phyloP scores from a whole-genome alignment of 2,113 vertebrate genomes.

The Enhydra lutris region DNA sequence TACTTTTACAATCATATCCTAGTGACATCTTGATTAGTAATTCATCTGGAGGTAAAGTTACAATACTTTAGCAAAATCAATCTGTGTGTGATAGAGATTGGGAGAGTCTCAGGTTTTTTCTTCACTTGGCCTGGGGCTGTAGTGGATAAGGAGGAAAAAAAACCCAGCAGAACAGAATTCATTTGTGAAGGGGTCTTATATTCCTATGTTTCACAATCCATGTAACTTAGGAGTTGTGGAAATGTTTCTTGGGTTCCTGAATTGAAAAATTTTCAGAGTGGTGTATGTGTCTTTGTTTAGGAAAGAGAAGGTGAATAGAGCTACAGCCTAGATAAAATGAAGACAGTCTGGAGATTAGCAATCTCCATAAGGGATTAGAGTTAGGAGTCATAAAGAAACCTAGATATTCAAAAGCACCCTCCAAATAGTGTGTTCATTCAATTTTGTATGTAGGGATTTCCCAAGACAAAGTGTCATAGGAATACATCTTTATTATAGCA shows the following conservation, averaged over 20 bases:
- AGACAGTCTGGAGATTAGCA: not conserved
- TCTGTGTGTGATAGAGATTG: not conserved
- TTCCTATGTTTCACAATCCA: not conserved
- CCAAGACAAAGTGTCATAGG: not conserved
- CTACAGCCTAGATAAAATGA: not conserved
- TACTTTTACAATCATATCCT: not conserved
- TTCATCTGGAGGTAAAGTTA: not conserved
- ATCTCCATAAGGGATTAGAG: not conserved
- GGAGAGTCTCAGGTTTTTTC: not conserved
- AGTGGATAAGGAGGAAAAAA: not conserved
- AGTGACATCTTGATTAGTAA: not conserved
- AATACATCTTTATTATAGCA: not conserved
- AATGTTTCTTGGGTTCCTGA: not conserved
- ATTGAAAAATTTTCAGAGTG: not conserved
- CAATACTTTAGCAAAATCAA: not conserved
- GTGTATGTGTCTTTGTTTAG: not conserved
- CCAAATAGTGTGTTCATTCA: not conserved
- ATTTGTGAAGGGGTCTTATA: not conserved
- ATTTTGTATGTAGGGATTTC: not conserved
- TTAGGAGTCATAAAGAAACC: not conserved
- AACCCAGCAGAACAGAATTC: not conserved
- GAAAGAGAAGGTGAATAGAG: not conserved
- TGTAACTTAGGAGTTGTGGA: not conserved
- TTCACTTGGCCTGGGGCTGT: too few relatives aligned
- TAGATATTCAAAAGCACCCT: not conserved